Conservation (phyloP, 2,888 invertebrate genomes). For the Portevinia maculata region DNA sequence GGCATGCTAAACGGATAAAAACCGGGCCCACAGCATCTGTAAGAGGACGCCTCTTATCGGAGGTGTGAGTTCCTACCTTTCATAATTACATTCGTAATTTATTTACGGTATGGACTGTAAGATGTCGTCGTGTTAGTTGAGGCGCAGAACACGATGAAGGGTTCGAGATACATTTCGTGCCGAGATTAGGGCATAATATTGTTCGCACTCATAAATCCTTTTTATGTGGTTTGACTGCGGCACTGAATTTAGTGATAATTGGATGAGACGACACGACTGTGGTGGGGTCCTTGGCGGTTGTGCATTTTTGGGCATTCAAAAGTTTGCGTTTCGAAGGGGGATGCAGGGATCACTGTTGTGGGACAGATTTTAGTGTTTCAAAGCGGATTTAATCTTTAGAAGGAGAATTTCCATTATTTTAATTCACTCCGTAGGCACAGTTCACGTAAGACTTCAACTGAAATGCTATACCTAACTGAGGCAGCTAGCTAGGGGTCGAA, state of each 20-base stretch:
- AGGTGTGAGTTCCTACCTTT: constrained; percentile 74
- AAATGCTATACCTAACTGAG: no score
- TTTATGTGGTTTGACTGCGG: background rate
- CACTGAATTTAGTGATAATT: constrained; percentile 61
- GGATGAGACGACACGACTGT: constrained; percentile 54
- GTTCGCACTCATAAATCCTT: constrained; percentile 71
- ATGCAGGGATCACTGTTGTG: no score
- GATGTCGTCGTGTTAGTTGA: background rate
- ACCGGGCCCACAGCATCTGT: constrained; percentile 69
- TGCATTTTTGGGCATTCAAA: background rate
- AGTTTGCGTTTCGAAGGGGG: no score
- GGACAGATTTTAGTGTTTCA: no score
- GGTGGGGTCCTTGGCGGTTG: no score
- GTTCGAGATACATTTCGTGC: constrained; percentile 49
- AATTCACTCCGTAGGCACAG: no score
- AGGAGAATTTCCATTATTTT: no score
- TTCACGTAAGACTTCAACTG: no score
- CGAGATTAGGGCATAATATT: constrained; percentile 69
- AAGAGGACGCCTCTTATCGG: constrained; percentile 67
- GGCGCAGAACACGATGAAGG: background rate
- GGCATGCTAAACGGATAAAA: constrained; percentile 74
- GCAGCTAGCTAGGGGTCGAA: no score
- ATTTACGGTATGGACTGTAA: constrained; percentile 50
- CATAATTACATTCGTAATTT: constrained; percentile 74
- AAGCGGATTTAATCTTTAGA: no score